phyloP scores from a whole-genome alignment of 2,797 vertebrate species.

The Melanotaenia pygmaea region DNA sequence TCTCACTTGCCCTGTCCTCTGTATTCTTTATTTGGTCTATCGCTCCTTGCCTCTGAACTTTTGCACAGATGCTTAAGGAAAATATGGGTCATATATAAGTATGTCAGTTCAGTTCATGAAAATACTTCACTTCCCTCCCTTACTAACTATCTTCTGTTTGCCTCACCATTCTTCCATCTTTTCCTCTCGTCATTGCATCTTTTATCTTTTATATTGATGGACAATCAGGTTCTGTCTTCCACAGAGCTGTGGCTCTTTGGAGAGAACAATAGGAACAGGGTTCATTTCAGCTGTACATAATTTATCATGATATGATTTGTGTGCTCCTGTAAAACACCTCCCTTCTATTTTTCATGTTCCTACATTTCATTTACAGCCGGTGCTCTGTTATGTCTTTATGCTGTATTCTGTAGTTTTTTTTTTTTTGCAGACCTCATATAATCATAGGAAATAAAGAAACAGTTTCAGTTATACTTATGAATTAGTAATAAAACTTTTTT shows the following conservation, averaged over 20 bases:
- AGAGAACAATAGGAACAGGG: slow-evolving; percentile 61
- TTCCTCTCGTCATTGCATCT: slow-evolving; percentile 12
- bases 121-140: neutral
- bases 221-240: slow-evolving; percentile 35
- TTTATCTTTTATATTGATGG: slow-evolving; percentile 20
- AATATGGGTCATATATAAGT: slow-evolving; percentile 27
- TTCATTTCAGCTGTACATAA: slow-evolving; percentile 62
- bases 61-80: slow-evolving; percentile 31
- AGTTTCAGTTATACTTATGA: neutral
- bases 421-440: neutral
- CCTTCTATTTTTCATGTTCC: slow-evolving; percentile 17
- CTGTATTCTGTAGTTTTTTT: neutral
- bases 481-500: neutral
- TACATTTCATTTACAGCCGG: slow-evolving; percentile 24
- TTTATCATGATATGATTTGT: slow-evolving; percentile 48
- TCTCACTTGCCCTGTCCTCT: neutral
- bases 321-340: slow-evolving; percentile 45
- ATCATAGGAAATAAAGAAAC: neutral
- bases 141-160: slow-evolving; percentile 37
- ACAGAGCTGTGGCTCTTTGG: slow-evolving; percentile 37
- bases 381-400: neutral
- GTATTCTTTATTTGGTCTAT: neutral
- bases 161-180: slow-evolving; percentile 15
- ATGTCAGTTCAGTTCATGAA: slow-evolving; percentile 31
- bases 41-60: neutral